phyloP scores from a whole-genome alignment of 2,888 invertebrate genomes.

The Drosophila incognita region DNA sequence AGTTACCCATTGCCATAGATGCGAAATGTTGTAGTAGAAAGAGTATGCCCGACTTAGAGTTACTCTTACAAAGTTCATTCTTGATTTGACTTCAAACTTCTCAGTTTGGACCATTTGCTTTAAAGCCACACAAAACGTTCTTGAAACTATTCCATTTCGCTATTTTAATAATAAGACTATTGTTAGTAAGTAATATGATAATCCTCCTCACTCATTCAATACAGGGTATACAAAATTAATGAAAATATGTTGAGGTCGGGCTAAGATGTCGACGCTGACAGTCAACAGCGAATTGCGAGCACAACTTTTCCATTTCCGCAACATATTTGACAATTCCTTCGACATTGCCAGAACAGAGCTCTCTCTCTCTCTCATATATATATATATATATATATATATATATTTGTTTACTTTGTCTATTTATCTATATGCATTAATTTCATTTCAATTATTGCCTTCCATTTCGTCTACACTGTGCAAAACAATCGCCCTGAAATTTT shows the following conservation, averaged over 20 bases:
- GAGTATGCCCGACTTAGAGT: background rate
- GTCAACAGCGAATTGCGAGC: conserved; percentile 52
- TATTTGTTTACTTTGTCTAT: background rate
- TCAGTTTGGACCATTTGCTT: background rate
- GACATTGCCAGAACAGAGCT: background rate
- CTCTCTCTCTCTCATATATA: background rate
- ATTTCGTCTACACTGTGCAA: background rate
- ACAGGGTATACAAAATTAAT: conserved; percentile 4
- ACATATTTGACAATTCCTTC: conserved; percentile 26
- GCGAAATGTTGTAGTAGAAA: background rate
- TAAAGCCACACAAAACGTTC: background rate
- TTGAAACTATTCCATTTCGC: background rate
- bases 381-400: background rate
- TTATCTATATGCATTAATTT: background rate
- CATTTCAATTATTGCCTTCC: conserved; percentile 1
- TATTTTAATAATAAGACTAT: background rate
- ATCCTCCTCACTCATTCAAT: background rate
- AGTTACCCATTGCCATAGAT: conserved; percentile 14
- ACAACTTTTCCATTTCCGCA: conserved; percentile 43
- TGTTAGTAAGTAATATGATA: background rate
- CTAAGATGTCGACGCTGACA: conserved; percentile 44
- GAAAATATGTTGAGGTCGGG: conserved; percentile 21
- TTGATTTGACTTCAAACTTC: background rate
- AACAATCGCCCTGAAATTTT: too few species aligned
- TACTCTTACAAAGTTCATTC: background rate